phyloP scores from a whole-genome alignment of 2,888 invertebrate genomes.

The Luffia ferchaultella region DNA sequence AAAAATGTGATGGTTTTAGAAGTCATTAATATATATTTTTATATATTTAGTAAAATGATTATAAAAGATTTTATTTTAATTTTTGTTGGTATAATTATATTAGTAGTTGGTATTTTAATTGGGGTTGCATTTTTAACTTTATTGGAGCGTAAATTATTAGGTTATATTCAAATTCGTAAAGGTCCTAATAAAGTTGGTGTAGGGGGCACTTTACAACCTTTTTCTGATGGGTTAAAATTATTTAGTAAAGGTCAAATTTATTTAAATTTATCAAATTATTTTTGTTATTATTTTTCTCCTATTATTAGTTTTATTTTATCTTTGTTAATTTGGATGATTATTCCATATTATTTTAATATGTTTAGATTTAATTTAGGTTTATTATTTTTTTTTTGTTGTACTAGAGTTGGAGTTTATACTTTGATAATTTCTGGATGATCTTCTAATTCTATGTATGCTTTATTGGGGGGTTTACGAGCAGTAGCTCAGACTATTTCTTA shows the following conservation, averaged over 20 bases:
- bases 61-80: constrained; percentile 45
- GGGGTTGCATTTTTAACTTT: constrained; percentile 76
- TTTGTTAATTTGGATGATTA: constrained; percentile 65
- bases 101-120: constrained; percentile 69
- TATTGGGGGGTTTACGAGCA: constrained; percentile 72
- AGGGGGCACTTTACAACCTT: constrained; percentile 71
- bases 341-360: constrained; percentile 63
- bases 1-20: constrained; percentile 77
- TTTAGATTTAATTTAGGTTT: constrained; percentile 66
- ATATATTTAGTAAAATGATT: constrained; percentile 66
- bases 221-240: constrained; percentile 77
- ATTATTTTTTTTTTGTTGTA: constrained; percentile 72
- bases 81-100: constrained; percentile 50
- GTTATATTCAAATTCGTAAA: constrained; percentile 77
- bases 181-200: constrained; percentile 76
- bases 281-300: constrained; percentile 68
- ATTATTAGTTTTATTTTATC: constrained; percentile 66
- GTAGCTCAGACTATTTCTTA: constrained; percentile 81
- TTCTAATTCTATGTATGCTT: constrained; percentile 77
- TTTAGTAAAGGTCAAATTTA: constrained; percentile 71
- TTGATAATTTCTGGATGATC: constrained; percentile 73
- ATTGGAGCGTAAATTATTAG: constrained; percentile 75
- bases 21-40: constrained; percentile 65
- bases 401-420: constrained; percentile 70
- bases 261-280: constrained; percentile 67